These are phyloP conservation scores for Tokudaia muenninki DNA, from an alignment of 2,797 vertebrate species.

Conservation along the genomic window DNA sequence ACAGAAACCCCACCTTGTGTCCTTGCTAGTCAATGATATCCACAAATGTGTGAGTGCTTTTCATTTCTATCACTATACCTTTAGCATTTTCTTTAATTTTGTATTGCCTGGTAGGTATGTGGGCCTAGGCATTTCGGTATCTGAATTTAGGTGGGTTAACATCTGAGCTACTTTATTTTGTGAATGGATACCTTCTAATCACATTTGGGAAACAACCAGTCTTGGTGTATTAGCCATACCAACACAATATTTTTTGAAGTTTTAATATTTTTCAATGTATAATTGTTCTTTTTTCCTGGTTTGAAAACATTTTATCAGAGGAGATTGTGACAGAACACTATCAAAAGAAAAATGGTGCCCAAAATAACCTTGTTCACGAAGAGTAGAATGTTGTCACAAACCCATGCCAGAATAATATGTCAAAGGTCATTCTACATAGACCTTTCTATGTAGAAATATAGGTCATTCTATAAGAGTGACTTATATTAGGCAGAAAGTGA, in stretches of 20 bases:
- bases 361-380: no score
- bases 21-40: not conserved
- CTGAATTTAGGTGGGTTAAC: not conserved
- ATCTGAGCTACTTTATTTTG: not conserved
- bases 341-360: no score
- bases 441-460: no score
- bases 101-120: not conserved
- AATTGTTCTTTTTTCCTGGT: not conserved
- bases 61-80: not conserved
- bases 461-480: no score
- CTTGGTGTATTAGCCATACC: not conserved
- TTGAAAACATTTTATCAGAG: no score
- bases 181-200: not conserved
- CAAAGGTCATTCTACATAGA: no score
- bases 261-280: not conserved
- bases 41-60: not conserved
- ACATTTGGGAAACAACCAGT: not conserved
- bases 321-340: no score
- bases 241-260: not conserved
- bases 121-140: not conserved
- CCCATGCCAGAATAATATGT: no score
- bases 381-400: no score
- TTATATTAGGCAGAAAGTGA: no score
- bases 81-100: not conserved
- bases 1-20: not conserved